Conservation (phyloP, 2,888 invertebrate genomes). For the Busseola fusca region DNA sequence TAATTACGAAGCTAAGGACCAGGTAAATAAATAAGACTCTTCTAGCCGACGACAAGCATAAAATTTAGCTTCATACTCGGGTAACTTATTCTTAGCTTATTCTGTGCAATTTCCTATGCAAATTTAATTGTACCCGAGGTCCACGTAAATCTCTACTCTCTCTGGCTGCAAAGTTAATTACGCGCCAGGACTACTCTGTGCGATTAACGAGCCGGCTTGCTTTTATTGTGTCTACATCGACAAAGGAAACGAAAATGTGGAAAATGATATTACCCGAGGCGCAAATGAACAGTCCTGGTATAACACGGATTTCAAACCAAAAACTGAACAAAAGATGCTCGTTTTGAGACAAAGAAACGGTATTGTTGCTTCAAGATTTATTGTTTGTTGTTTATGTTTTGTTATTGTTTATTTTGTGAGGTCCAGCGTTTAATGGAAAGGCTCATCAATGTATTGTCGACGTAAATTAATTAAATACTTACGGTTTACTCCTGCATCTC, state of each 20-base stretch:
- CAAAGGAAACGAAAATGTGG: slow-evolving; percentile 75
- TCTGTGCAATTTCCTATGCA: slow-evolving; percentile 88
- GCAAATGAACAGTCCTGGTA: slow-evolving; percentile 61
- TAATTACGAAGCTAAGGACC: slow-evolving; percentile 59
- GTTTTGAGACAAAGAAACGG: slow-evolving; percentile 39
- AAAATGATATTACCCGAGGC: slow-evolving; percentile 75
- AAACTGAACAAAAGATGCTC: slow-evolving; percentile 49
- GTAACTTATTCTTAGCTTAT: slow-evolving; percentile 86
- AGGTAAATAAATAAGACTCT: slow-evolving; percentile 59
- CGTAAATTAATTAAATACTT: slow-evolving; percentile 31
- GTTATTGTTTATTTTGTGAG: slow-evolving; percentile 28
- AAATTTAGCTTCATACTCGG: slow-evolving; percentile 80
- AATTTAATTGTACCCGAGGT: slow-evolving; percentile 88
- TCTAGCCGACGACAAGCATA: slow-evolving; percentile 72
- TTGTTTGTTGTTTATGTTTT: slow-evolving; percentile 19
- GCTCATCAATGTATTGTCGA: slow-evolving; percentile 34
- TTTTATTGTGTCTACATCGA: slow-evolving; percentile 86
- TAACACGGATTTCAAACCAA: slow-evolving; percentile 49
- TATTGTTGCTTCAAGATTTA: slow-evolving; percentile 36
- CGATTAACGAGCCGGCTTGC: slow-evolving; percentile 84
- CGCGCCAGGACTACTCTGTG: slow-evolving; percentile 78
- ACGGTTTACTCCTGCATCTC: slow-evolving; percentile 22
- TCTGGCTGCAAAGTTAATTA: slow-evolving; percentile 87
- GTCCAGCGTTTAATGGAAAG: slow-evolving; percentile 17
- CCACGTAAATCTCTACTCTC: slow-evolving; percentile 87